Evolutionary conservation across 2,797 vertebrate genomes (phyloP).

Genomic region (Serranus cabrilla): DNA sequence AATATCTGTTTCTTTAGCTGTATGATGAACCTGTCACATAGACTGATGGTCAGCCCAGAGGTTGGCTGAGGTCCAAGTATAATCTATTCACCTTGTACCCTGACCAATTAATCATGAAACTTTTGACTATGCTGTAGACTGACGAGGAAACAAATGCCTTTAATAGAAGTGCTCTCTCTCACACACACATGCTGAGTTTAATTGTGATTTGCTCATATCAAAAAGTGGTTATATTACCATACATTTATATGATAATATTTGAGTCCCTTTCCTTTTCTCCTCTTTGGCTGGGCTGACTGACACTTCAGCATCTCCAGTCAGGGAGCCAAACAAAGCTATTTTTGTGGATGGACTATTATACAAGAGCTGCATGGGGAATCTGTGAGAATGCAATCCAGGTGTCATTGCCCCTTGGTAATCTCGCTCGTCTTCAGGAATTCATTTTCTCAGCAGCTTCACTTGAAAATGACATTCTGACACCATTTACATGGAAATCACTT

Average conservation of each 20-base stretch:
- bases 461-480: slow-evolving; percentile 83
- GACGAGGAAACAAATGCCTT: slow-evolving; percentile 39
- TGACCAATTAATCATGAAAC: slow-evolving; percentile 43
- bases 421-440: slow-evolving; percentile 81
- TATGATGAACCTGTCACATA: slow-evolving; percentile 47
- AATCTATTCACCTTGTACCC: slow-evolving; percentile 12
- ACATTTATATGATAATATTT: slow-evolving; percentile 75
- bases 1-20: slow-evolving; percentile 15
- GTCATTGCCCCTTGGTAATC: slow-evolving; percentile 80
- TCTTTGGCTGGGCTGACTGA: slow-evolving; percentile 69
- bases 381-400: slow-evolving; percentile 81
- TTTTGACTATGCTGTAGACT: background rate
- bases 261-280: slow-evolving; percentile 48
- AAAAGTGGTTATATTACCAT: slow-evolving; percentile 76
- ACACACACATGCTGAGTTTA: slow-evolving; percentile 30
- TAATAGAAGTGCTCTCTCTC: background rate
- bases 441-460: slow-evolving; percentile 82
- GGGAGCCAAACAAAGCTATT: slow-evolving; percentile 81
- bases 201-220: slow-evolving; percentile 63
- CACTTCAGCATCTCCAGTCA: slow-evolving; percentile 65
- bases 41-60: slow-evolving; percentile 46
- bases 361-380: slow-evolving; percentile 75
- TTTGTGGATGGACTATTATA: slow-evolving; percentile 82
- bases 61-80: slow-evolving; percentile 16
- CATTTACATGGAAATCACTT: slow-evolving; percentile 89